Evolutionary conservation across 2,888 invertebrate genomes (phyloP).

Genomic region (Ypsolopha sequella): DNA sequence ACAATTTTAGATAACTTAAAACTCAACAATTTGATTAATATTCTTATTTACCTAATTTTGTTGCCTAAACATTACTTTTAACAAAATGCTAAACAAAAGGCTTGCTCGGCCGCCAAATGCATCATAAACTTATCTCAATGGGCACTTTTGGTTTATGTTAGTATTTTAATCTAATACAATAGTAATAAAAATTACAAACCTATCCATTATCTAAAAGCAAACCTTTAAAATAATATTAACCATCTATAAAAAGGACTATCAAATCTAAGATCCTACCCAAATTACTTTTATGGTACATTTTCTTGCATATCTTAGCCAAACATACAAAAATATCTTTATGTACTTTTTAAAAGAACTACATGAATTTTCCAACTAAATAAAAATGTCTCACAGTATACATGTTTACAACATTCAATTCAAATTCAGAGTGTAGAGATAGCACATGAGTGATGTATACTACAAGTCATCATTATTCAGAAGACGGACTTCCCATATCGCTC

Average conservation of each 20-base stretch:
- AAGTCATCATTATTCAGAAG: constrained; percentile 33
- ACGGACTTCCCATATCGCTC: constrained; percentile 13
- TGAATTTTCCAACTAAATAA: constrained; percentile 33
- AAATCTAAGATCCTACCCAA: constrained; percentile 63
- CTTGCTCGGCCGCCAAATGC: constrained; percentile 30
- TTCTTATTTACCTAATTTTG: constrained; percentile 63
- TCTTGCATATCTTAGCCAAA: constrained; percentile 45
- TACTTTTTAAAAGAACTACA: constrained; percentile 46
- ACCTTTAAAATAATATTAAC: constrained; percentile 60
- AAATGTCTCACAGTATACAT: constrained; percentile 18
- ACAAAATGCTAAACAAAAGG: constrained; percentile 63
- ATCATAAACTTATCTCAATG: constrained; percentile 70
- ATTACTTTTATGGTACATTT: constrained; percentile 56
- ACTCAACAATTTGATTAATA: constrained; percentile 65
- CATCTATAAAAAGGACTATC: constrained; percentile 63
- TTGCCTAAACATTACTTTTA: constrained; percentile 63
- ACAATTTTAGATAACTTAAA: constrained; percentile 65
- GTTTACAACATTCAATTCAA: no score
- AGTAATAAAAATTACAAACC: constrained; percentile 66
- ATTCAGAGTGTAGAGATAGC: neutral
- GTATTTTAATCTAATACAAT: constrained; percentile 63
- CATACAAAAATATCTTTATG: constrained; percentile 69
- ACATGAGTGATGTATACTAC: neutral
- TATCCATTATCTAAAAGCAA: constrained; percentile 64
- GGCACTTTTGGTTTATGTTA: constrained; percentile 73